phyloP scores from a whole-genome alignment of 2,888 invertebrate species.

The Bibio marci region DNA sequence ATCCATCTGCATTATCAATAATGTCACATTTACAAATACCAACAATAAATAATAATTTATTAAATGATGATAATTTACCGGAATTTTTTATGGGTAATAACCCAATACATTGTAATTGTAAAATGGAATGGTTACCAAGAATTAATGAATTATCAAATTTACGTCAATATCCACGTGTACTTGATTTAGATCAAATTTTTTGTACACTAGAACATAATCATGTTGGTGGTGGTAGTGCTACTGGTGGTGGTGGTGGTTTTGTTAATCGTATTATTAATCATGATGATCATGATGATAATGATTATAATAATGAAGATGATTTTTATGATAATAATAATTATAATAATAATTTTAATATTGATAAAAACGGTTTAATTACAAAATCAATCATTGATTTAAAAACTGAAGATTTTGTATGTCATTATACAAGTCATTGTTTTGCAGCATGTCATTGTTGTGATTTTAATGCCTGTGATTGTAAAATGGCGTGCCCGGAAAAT shows the following conservation, averaged over 20 bases:
- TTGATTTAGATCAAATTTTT: slow-evolving; percentile 61
- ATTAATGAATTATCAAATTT: slow-evolving; percentile 58
- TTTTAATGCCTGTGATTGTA: slow-evolving; percentile 80
- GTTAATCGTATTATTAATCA: too few species aligned
- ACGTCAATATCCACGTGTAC: slow-evolving; percentile 58
- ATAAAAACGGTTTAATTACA: slow-evolving; percentile 15
- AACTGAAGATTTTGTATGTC: slow-evolving; percentile 63
- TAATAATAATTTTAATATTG: slow-evolving; percentile 23
- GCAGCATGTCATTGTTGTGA: slow-evolving; percentile 78
- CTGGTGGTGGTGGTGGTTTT: slow-evolving; percentile 25
- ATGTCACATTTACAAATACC: slow-evolving; percentile 38
- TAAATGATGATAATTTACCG: slow-evolving; percentile 38
- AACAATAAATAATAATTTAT: slow-evolving; percentile 17
- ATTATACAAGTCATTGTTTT: slow-evolving; percentile 69
- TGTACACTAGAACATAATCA: slow-evolving; percentile 56
- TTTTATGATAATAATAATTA: too few species aligned
- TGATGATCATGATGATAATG: too few species aligned
- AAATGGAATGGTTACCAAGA: slow-evolving; percentile 71
- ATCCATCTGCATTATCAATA: slow-evolving; percentile 46
- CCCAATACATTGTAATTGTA: slow-evolving; percentile 72
- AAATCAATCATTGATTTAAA: slow-evolving; percentile 46
- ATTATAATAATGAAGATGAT: too few species aligned
- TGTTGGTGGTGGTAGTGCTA: slow-evolving; percentile 28
- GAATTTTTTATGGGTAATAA: slow-evolving; percentile 67
- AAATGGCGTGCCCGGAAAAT: slow-evolving; percentile 75